Evolutionary conservation across 2,797 vertebrate species (phyloP).

Genomic region (Rhinoraja longicauda): DNA sequence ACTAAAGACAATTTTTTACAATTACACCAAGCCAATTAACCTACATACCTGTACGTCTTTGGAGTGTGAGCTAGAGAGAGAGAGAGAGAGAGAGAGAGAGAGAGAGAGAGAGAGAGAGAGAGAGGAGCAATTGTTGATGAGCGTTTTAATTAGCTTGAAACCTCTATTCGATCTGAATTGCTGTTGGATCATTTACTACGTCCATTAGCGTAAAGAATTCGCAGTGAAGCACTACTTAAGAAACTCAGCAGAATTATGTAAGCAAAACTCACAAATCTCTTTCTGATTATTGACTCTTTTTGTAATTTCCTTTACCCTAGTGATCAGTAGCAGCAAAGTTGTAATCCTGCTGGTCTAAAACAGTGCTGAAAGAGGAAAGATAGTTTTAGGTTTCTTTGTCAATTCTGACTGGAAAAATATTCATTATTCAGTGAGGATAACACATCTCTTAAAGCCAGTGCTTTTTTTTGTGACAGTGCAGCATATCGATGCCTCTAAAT

Average conservation of each 20-base stretch:
- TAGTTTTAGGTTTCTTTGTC: background rate
- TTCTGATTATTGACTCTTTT: background rate
- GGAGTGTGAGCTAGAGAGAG: too few species aligned
- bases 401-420: background rate
- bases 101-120: too few species aligned
- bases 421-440: too few species aligned
- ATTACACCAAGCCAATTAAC: too few species aligned
- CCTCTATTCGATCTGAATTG: background rate
- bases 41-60: too few species aligned
- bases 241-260: background rate
- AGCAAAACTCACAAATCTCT: background rate
- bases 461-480: too few species aligned
- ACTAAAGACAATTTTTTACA: too few species aligned
- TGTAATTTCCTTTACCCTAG: background rate
- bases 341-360: background rate
- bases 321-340: background rate
- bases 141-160: background rate
- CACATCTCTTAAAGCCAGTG: background rate
- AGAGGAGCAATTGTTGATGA: background rate
- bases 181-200: slow-evolving; percentile 9
- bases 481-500: too few species aligned
- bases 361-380: background rate
- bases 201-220: background rate
- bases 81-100: too few species aligned
- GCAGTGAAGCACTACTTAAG: background rate